phyloP scores from a whole-genome alignment of 2,113 vertebrate species.

The Danionella cerebrum region DNA sequence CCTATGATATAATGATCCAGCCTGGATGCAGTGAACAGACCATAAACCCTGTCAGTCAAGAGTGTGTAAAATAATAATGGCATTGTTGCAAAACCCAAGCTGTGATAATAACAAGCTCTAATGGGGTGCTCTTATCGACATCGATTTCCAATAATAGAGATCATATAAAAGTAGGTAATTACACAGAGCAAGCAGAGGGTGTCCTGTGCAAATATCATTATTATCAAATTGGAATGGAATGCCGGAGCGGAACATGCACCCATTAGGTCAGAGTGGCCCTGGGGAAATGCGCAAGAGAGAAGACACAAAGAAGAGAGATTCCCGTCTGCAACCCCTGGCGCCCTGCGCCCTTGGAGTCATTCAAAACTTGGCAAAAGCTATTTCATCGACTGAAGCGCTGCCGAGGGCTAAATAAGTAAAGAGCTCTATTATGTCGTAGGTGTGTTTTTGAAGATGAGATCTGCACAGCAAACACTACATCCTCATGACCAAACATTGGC shows the following conservation, averaged over 20 bases:
- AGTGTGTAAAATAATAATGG: conserved; percentile 48
- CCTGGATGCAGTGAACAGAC: conserved; percentile 13
- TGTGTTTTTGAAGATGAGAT: conserved; percentile 16
- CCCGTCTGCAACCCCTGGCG: conserved; percentile 17
- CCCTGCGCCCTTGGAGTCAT: not conserved
- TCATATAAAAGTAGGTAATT: conserved; percentile 52
- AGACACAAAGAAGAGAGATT: conserved; percentile 19
- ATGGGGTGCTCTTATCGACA: conserved; percentile 49
- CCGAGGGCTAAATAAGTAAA: not conserved
- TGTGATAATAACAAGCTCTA: conserved; percentile 50
- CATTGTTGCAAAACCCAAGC: conserved; percentile 48
- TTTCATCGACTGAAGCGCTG: conserved; percentile 22
- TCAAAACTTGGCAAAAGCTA: conserved; percentile 19
- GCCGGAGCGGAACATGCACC: conserved; percentile 34
- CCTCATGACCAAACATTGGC: conserved; percentile 2
- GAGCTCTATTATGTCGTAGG: conserved; percentile 8
- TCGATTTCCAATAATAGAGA: conserved; percentile 52
- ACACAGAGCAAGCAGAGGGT: conserved; percentile 48
- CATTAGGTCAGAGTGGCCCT: conserved; percentile 31
- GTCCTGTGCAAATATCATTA: conserved; percentile 51
- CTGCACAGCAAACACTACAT: conserved; percentile 12
- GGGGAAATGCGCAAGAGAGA: conserved; percentile 28
- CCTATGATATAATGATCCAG: conserved; percentile 9
- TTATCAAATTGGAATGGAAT: conserved; percentile 50
- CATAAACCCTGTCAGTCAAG: conserved; percentile 34